Conservation (phyloP, 2,888 invertebrate genomes). For the Timema cristinae region DNA sequence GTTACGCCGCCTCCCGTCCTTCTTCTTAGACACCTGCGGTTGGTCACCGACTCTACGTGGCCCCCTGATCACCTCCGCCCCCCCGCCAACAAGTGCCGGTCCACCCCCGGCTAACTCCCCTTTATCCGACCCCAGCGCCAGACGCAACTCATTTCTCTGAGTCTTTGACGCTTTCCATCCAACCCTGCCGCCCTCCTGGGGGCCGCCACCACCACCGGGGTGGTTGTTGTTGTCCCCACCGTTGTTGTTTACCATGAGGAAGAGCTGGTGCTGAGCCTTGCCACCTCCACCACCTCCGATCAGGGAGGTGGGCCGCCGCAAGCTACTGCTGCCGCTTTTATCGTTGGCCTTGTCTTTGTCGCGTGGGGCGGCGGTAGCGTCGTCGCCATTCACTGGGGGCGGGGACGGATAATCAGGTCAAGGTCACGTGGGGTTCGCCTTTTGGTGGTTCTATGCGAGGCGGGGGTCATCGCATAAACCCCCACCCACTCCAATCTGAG, state of each 20-base stretch:
- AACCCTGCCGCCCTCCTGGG: neutral
- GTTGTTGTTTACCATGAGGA: too few relatives aligned
- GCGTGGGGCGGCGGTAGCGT: neutral
- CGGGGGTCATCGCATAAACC: neutral
- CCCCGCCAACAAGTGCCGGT: slow-evolving; percentile 14
- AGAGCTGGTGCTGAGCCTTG: too few relatives aligned
- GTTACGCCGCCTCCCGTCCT: slow-evolving; percentile 12
- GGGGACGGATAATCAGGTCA: neutral
- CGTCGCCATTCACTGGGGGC: neutral
- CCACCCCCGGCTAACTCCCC: slow-evolving; percentile 11
- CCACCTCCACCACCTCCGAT: too few relatives aligned
- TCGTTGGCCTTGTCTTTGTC: neutral
- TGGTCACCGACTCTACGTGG: neutral
- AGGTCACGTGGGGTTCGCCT: neutral
- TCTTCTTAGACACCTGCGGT: neutral
- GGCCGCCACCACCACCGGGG: too few relatives aligned
- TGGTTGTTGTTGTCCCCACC: too few relatives aligned
- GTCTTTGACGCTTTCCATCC: slow-evolving; percentile 41
- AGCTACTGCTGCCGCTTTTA: too few relatives aligned
- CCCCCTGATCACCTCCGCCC: slow-evolving; percentile 13
- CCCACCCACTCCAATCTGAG: neutral
- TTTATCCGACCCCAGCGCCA: slow-evolving; percentile 37
- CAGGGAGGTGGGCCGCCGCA: too few relatives aligned
- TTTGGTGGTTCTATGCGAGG: neutral
- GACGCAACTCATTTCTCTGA: slow-evolving; percentile 41